These are phyloP conservation scores for Trichechus manatus DNA, from an alignment of 2,113 vertebrate species.

Conservation along the genomic window DNA sequence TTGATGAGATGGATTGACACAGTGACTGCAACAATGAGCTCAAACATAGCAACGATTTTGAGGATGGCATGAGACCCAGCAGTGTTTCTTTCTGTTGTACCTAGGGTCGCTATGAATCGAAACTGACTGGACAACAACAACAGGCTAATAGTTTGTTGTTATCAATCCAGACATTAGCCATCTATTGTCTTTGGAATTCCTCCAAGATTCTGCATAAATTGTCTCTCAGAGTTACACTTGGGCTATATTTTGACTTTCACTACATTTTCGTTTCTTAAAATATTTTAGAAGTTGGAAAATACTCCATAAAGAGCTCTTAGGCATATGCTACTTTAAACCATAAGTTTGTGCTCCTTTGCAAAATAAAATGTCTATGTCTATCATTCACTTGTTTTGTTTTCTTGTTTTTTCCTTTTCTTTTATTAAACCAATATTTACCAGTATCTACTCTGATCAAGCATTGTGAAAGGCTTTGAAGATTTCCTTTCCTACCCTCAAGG, in stretches of 20 bases:
- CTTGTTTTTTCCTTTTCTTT: neutral
- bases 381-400: neutral
- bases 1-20: too few relatives aligned
- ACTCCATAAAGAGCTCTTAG: neutral
- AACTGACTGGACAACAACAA: too few relatives aligned
- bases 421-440: neutral
- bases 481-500: neutral
- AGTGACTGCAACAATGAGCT: too few relatives aligned
- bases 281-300: conserved; percentile 3
- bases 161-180: neutral
- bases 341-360: neutral
- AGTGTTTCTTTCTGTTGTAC: too few relatives aligned
- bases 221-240: neutral
- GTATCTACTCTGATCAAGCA: neutral
- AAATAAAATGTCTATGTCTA: neutral
- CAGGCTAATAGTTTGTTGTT: neutral
- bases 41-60: too few relatives aligned
- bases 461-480: neutral
- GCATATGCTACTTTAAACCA: neutral
- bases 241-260: neutral
- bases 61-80: too few relatives aligned
- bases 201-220: neutral
- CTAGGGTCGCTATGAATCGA: too few relatives aligned
- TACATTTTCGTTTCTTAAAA: conserved; percentile 2
- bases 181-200: neutral